phyloP scores from a whole-genome alignment of 2,888 invertebrate species.

The Agrotis clavis region DNA sequence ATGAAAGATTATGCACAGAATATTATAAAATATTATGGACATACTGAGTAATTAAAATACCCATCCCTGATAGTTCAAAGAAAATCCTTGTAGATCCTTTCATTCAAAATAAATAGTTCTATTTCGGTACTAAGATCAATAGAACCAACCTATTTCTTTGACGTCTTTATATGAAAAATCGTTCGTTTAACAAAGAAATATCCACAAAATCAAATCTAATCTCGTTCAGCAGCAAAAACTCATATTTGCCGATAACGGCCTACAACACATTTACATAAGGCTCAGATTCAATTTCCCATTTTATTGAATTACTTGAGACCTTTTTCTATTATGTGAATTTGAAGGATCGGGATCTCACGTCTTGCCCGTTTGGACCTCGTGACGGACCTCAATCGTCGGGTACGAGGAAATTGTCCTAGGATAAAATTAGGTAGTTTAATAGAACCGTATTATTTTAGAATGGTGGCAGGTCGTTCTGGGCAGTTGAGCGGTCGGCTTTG shows the following conservation, averaged over 20 bases:
- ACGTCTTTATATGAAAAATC: background rate
- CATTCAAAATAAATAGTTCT: background rate
- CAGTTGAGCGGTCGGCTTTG: conserved; percentile 9
- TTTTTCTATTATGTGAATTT: conserved; percentile 54
- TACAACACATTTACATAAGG: conserved; percentile 52
- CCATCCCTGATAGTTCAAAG: too few species aligned
- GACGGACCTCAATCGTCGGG: conserved; percentile 28
- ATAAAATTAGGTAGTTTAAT: conserved; percentile 22
- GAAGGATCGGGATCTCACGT: conserved; percentile 19
- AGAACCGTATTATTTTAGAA: conserved; percentile 29
- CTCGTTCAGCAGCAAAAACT: conserved; percentile 5
- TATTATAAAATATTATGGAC: too few species aligned
- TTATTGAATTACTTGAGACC: conserved; percentile 58
- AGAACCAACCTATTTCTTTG: conserved; percentile 1
- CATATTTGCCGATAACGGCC: conserved; percentile 27
- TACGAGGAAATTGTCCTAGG: conserved; percentile 18
- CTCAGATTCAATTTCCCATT: conserved; percentile 36
- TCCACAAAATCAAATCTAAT: conserved; percentile 32
- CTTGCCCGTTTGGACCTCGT: conserved; percentile 15
- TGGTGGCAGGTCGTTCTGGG: conserved; percentile 6
- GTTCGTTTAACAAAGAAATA: conserved; percentile 7
- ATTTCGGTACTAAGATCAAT: background rate
- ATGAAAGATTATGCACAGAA: too few species aligned
- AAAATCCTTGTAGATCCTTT: background rate
- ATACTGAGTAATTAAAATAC: too few species aligned